Conservation (phyloP, 2,888 invertebrate genomes). For the Cantharis rufa region DNA sequence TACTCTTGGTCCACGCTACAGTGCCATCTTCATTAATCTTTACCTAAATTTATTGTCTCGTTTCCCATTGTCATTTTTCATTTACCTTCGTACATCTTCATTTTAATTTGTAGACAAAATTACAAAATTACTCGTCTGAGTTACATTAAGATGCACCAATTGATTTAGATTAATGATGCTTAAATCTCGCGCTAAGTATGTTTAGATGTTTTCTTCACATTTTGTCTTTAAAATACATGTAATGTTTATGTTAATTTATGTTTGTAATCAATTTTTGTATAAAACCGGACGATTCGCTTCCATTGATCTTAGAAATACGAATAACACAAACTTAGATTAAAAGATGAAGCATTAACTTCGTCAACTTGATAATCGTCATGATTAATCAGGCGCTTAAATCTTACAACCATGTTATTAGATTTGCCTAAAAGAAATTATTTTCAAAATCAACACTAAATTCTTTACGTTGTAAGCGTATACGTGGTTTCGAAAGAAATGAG, state of each 20-base stretch:
- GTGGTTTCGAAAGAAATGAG: constrained; percentile 26
- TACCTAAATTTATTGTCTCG: constrained; percentile 51
- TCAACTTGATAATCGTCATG: not conserved
- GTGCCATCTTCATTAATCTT: constrained; percentile 51
- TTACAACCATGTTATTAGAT: not conserved
- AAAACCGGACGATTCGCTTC: constrained; percentile 2
- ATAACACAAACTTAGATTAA: not conserved
- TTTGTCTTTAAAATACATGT: constrained; percentile 37
- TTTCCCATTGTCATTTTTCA: constrained; percentile 50
- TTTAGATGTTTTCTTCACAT: constrained; percentile 38
- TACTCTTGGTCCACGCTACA: constrained; percentile 47
- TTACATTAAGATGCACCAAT: constrained; percentile 40
- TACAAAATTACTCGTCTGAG: constrained; percentile 37
- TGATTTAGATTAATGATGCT: constrained; percentile 40
- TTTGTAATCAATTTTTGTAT: constrained; percentile 36
- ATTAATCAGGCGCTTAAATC: not conserved
- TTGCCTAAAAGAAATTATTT: not conserved
- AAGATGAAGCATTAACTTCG: not conserved
- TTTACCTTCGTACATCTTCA: constrained; percentile 44
- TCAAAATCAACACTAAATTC: not conserved
- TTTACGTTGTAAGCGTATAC: not conserved
- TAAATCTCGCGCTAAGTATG: constrained; percentile 41
- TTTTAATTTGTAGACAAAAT: constrained; percentile 41
- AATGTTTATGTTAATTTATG: constrained; percentile 36
- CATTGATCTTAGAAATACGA: not conserved